Conservation (phyloP, 2,888 invertebrate genomes). For the Drosophila lacicola region DNA sequence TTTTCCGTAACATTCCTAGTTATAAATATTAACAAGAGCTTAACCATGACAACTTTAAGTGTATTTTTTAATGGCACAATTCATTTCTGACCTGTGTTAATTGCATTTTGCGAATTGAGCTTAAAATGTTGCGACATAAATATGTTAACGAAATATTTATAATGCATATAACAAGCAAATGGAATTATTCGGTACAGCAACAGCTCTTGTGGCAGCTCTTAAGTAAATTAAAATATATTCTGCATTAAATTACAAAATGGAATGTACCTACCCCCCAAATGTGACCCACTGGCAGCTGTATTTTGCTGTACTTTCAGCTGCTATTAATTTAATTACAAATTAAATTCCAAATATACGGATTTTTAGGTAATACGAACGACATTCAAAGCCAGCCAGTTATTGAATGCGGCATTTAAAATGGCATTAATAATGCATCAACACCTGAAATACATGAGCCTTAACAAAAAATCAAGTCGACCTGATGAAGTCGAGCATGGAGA, state of each 20-base stretch:
- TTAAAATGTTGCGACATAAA: slow-evolving; percentile 54
- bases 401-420: slow-evolving; percentile 73
- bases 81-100: slow-evolving; percentile 44
- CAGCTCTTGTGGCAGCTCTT: slow-evolving; percentile 40
- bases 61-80: slow-evolving; percentile 26
- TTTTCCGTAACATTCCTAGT: slow-evolving; percentile 6
- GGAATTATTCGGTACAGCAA: slow-evolving; percentile 36
- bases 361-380: slow-evolving; percentile 53
- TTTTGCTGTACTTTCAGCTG: slow-evolving; percentile 26
- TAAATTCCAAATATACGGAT: slow-evolving; percentile 68
- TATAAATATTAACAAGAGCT: background rate
- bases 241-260: slow-evolving; percentile 50
- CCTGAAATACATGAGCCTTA: slow-evolving; percentile 47
- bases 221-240: slow-evolving; percentile 72
- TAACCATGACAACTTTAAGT: slow-evolving; percentile 30
- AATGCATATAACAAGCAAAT: slow-evolving; percentile 52
- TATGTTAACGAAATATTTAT: slow-evolving; percentile 54
- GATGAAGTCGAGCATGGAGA: background rate
- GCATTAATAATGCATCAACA: slow-evolving; percentile 75
- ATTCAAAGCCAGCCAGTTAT: slow-evolving; percentile 33
- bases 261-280: slow-evolving; percentile 29
- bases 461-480: slow-evolving; percentile 12
- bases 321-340: slow-evolving; percentile 75
- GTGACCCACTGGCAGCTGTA: slow-evolving; percentile 18
- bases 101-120: slow-evolving; percentile 45